These are phyloP conservation scores for Ceriagrion tenellum DNA, from an alignment of 2,888 invertebrate species.

Conservation along the genomic window DNA sequence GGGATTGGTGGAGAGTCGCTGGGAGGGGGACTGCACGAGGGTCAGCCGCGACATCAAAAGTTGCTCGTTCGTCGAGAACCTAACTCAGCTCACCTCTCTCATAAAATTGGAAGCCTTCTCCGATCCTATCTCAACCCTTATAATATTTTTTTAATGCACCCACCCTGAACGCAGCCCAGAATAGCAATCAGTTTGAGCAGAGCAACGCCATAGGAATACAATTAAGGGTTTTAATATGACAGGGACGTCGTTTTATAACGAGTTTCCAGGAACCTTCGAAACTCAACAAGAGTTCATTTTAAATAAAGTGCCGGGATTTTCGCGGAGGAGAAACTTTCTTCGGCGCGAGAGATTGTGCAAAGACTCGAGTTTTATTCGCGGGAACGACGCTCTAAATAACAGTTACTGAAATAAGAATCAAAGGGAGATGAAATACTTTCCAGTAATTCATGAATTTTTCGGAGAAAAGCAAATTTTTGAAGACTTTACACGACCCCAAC, in stretches of 20 bases:
- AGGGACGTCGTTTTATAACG: background rate
- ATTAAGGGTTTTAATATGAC: background rate
- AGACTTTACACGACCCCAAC: no score
- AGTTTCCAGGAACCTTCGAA: background rate
- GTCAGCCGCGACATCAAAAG: background rate
- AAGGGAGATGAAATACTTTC: background rate
- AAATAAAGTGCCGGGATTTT: background rate
- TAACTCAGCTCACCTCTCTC: background rate
- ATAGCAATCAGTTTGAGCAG: background rate
- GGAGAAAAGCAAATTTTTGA: background rate
- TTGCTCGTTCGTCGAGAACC: background rate
- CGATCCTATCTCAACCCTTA: background rate
- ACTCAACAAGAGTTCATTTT: background rate
- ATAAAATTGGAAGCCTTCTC: background rate
- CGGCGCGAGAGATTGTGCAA: background rate
- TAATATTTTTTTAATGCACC: background rate
- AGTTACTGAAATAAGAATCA: background rate
- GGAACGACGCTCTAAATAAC: background rate
- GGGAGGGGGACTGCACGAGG: background rate
- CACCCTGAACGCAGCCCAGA: background rate
- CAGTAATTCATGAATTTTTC: background rate
- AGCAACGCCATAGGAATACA: background rate
- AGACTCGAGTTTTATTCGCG: background rate
- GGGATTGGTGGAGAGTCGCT: no score
- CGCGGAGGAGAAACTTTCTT: background rate